These are phyloP conservation scores for Heliornis fulica DNA, from an alignment of 2,113 vertebrate species.

Conservation along the genomic window DNA sequence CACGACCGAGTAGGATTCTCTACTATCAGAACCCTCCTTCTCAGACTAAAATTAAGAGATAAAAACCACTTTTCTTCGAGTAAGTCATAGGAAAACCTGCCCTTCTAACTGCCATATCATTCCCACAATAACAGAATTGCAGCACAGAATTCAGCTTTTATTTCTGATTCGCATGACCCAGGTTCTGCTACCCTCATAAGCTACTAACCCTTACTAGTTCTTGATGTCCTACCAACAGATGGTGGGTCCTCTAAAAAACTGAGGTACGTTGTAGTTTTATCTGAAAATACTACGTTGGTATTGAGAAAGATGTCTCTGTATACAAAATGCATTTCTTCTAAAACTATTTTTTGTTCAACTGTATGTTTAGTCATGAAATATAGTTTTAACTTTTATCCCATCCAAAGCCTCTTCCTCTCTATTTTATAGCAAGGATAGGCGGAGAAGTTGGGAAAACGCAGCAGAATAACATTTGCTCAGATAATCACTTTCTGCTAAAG, in stretches of 20 bases:
- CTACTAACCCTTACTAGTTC: background rate
- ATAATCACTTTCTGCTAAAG: slow-evolving; percentile 24
- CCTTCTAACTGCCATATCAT: background rate
- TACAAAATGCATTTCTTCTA: background rate
- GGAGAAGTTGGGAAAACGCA: background rate
- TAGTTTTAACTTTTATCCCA: background rate
- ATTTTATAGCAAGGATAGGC: background rate
- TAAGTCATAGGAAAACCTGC: background rate
- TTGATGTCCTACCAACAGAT: background rate
- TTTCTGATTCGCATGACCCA: background rate
- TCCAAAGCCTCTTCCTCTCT: background rate
- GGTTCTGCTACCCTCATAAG: background rate
- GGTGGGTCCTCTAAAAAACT: background rate
- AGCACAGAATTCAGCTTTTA: background rate
- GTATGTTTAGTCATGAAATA: background rate
- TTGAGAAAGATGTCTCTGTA: background rate
- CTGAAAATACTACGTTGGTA: background rate
- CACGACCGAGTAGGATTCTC: background rate
- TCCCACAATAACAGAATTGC: background rate
- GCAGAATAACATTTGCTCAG: background rate
- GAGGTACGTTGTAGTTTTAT: background rate
- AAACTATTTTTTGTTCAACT: background rate
- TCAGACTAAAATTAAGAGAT: background rate
- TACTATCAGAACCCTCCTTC: background rate
- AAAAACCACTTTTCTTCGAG: background rate